A percentile compares a stretch with the other conserved stretches of the same genome.
Evolutionary conservation across 1,140 invertebrate species (phyloP).

Genomic region (Batillaria attramentaria): DNA sequence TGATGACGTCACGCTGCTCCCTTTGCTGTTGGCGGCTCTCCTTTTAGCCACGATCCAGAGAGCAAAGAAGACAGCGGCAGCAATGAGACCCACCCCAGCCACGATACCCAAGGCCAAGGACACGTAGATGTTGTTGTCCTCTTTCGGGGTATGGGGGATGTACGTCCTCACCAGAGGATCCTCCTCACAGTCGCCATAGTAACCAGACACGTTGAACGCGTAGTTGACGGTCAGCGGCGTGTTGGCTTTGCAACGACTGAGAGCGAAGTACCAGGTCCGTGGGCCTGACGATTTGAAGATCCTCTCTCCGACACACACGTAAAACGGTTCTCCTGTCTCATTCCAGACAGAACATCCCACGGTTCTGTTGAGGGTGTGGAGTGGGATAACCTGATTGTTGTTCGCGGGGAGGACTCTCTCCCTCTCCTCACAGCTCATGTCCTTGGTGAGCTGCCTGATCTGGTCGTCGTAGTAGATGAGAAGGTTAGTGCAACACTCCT

Average conservation of each 20-base stretch:
- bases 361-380: slow-evolving; percentile 53
- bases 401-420: slow-evolving; percentile 51
- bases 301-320: slow-evolving; percentile 63
- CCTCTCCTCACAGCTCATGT: slow-evolving; percentile 62
- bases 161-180: slow-evolving; percentile 60
- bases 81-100: slow-evolving; percentile 58
- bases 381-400: slow-evolving; percentile 65
- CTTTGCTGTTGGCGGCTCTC: slow-evolving; percentile 52
- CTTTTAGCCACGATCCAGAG: slow-evolving; percentile 58
- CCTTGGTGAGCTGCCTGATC: slow-evolving; percentile 53
- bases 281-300: slow-evolving; percentile 61
- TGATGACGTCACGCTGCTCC: slow-evolving; percentile 65
- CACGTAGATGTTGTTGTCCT: slow-evolving; percentile 47
- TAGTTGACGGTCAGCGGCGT: slow-evolving; percentile 59
- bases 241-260: slow-evolving; percentile 54
- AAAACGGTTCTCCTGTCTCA: slow-evolving; percentile 50
- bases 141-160: slow-evolving; percentile 43
- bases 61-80: slow-evolving; percentile 59
- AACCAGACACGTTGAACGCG: slow-evolving; percentile 65
- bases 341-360: slow-evolving; percentile 58
- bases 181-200: slow-evolving; percentile 64
- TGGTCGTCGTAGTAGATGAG: slow-evolving; percentile 68
- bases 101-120: slow-evolving; percentile 61
- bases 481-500: slow-evolving; percentile 62
- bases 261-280: slow-evolving; percentile 64